A percentile compares a stretch with the other conserved stretches of the same genome.
These are phyloP conservation scores for Laterallus jamaicensis DNA, from an alignment of 2,113 vertebrate species.

Conservation along the genomic window DNA sequence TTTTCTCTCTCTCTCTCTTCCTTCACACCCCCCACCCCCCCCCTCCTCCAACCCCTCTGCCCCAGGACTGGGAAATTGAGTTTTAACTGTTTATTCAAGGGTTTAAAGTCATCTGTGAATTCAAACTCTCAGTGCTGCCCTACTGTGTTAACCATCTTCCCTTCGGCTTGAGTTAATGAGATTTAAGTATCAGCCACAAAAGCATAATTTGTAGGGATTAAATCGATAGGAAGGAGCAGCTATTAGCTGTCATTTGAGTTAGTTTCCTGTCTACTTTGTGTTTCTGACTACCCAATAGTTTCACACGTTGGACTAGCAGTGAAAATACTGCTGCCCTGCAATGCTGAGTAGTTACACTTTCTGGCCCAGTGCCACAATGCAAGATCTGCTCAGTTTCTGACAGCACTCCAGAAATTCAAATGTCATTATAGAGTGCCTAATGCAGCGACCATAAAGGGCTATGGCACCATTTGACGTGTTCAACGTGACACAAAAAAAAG, in stretches of 20 bases:
- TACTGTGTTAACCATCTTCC: neutral
- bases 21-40: too few relatives aligned
- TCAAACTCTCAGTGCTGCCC: neutral
- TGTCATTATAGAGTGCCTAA: neutral
- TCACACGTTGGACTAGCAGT: neutral
- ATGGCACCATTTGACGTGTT: neutral
- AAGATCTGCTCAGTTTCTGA: neutral
- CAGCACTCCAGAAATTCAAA: neutral
- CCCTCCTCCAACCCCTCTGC: too few relatives aligned
- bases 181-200: neutral
- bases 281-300: neutral
- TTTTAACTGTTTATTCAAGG: neutral
- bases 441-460: neutral
- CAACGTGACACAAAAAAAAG: neutral
- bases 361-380: neutral
- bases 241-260: neutral
- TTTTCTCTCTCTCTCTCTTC: too few relatives aligned
- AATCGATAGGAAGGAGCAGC: neutral
- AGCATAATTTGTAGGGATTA: neutral
- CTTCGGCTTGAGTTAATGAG: neutral
- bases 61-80: neutral
- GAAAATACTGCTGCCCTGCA: neutral
- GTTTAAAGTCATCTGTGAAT: neutral
- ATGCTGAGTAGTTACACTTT: neutral
- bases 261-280: neutral